Base-by-base conservation (phyloP, 2,888 invertebrate genomes). In the Trissolcus brochymenae region DNA sequence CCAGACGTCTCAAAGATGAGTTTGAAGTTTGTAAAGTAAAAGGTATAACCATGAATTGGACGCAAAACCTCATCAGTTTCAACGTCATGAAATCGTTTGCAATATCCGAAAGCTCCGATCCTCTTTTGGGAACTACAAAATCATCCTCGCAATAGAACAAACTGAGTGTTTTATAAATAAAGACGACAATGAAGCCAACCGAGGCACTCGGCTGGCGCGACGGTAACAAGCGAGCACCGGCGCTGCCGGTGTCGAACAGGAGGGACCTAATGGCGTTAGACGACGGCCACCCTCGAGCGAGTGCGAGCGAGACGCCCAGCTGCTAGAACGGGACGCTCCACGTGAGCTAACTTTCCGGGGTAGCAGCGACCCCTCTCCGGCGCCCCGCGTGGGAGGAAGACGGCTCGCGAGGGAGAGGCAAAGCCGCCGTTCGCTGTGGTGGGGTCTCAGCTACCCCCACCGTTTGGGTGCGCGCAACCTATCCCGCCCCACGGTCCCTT, bases 331-430 rank as follows among this genome's bases (percentile, higher is more conserved):
- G 65, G 51, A 64, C 49, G 56, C 19, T 25, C 49, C 50, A 59
- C 67, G 59, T 70, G 78, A 78, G 78, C 78, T 78, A 78, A 75
- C 78, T 78, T 78, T 78, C 78, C 78, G 78, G 78, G 78, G 78
- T 78, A 78, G 78, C 75, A 57, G 59, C 55, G 60, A 46, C 70
- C 74, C 76, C 67, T 50, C 67, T 64, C 71, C 65, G 13, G 41
- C n/a, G 16, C 21, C 21, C 19, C 29, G 57, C 14, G n/a, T 13
- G 56, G 41, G 49, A 54, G 19, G 17, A 51, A 51, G 51, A 62
- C 40, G 54, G 59, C 59, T 51, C 72, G 72, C 57, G 59, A 61
- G 66, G 71, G 68, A 75, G 62, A 57, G 65, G 62, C 59, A 41
- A 21, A 35, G 56, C 50, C 50, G 51, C 61, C 65, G 50, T 4